Evolutionary conservation across 1,140 invertebrate species (phyloP), one percentile per base, ranked within the genome.

Genomic region (Drusus annulatus): DNA sequence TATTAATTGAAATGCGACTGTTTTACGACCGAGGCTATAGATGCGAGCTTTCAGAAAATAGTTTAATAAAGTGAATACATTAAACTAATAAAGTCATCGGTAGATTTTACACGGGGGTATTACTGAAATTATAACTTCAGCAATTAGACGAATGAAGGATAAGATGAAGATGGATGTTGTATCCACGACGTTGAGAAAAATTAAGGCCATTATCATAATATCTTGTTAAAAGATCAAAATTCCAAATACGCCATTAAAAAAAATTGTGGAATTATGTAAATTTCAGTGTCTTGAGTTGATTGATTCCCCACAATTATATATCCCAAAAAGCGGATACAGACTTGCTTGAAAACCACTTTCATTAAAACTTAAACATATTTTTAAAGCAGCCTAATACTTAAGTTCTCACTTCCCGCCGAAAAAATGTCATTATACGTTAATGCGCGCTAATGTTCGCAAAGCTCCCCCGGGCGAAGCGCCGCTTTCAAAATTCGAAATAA

Each of bases 361-460:
- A 23, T 60, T 23, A 19, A 60, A 13, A 19, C 23, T 60, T 60
- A 60, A 21, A 60, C 56, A 60, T n/a, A n/a, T 60, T 65, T 65
- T 36, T 16, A 16, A 65, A 36, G n/a, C 23, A 3, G 23, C 2
- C 62, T 28, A 65, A 28, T 36, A 65, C 8, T 65, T 65, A 45
- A 45, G 36, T 45, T 45, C 36, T 45, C 1, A 36, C 21, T 65
- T 65, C 21, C 62, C 62, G 7, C 62, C 62, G 36, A 65, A 65
- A 65, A 65, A 36, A 25, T 65, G 62, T 65, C 62, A 65, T 65
- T 65, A 65, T n/a, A 36, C 31, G 7, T 28, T 25, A 65, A 36
- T 65, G 62, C 23, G 8, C 62, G 62, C 62, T 65, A 65, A 65
- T 65, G 62, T 65, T 16, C 62, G 0, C 56, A 16, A 60, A 60